A percentile compares a stretch with the other conserved stretches of the same genome.
Conservation (phyloP, 1,140 invertebrate genomes). For the Leguminivora glycinivorella region DNA sequence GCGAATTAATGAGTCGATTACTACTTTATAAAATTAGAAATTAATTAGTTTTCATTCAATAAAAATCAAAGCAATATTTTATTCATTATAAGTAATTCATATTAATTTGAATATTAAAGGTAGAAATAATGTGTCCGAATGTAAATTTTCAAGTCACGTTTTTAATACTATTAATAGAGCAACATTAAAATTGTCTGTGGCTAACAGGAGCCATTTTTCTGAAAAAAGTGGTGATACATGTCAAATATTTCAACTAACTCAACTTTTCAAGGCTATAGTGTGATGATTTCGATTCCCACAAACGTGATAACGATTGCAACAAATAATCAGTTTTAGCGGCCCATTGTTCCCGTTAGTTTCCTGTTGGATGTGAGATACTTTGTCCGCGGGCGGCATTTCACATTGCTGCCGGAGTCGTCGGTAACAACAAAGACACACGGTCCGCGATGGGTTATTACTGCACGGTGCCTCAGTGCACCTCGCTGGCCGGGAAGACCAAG, state of each 20-base stretch:
- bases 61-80: background rate
- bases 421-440: conserved; percentile 55
- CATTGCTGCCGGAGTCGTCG: background rate
- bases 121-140: conserved; percentile 36
- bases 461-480: conserved; percentile 75
- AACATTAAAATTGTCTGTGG: conserved; percentile 42
- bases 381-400: conserved; percentile 19
- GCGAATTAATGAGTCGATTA: background rate
- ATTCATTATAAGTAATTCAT: background rate
- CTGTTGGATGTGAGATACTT: conserved; percentile 38
- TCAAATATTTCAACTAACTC: conserved; percentile 64
- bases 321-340: conserved; percentile 52
- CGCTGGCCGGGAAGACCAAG: conserved; percentile 74
- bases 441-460: conserved; percentile 74
- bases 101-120: background rate
- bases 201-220: conserved; percentile 53
- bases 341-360: conserved; percentile 21
- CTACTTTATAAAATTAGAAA: background rate
- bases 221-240: conserved; percentile 64
- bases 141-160: conserved; percentile 1
- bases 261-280: conserved; percentile 64
- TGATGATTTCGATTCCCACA: conserved; percentile 70
- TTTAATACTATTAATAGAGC: conserved; percentile 1
- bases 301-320: conserved; percentile 67
- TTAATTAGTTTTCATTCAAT: background rate